Conservation (phyloP, 2,888 invertebrate genomes). For the Pemphredon lugubris region DNA sequence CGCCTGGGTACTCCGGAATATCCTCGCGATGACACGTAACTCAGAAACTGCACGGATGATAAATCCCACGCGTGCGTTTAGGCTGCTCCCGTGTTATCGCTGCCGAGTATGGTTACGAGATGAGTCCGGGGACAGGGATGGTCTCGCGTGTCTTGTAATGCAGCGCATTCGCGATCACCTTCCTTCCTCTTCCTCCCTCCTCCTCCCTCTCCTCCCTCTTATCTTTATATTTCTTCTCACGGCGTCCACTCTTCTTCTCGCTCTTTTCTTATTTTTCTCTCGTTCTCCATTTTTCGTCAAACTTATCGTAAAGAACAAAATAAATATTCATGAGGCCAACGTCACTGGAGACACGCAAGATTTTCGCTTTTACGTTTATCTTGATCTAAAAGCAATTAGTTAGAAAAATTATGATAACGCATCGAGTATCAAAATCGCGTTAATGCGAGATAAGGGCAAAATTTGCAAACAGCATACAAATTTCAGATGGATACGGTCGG, state of each 20-base stretch:
- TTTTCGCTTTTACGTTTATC: too few relatives aligned
- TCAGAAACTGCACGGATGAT: constrained; percentile 56
- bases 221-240: background rate
- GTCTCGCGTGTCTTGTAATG: constrained; percentile 70
- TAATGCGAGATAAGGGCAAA: too few relatives aligned
- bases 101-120: constrained; percentile 47
- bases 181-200: background rate
- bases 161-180: constrained; percentile 47
- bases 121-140: constrained; percentile 63
- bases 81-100: constrained; percentile 46
- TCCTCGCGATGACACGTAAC: constrained; percentile 36
- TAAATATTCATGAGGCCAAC: too few relatives aligned
- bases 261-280: constrained; percentile 1
- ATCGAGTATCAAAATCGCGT: too few relatives aligned
- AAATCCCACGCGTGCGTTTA: constrained; percentile 63
- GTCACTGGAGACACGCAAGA: too few relatives aligned
- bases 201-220: background rate
- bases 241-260: background rate
- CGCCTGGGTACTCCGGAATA: too few relatives aligned
- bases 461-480: too few relatives aligned
- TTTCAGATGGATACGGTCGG: too few relatives aligned
- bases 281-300: background rate
- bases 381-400: too few relatives aligned
- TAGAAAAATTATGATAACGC: too few relatives aligned
- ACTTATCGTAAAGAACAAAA: too few relatives aligned